These are phyloP conservation scores for Lineus longissimus DNA, from an alignment of 1,140 invertebrate species.

Conservation along the genomic window DNA sequence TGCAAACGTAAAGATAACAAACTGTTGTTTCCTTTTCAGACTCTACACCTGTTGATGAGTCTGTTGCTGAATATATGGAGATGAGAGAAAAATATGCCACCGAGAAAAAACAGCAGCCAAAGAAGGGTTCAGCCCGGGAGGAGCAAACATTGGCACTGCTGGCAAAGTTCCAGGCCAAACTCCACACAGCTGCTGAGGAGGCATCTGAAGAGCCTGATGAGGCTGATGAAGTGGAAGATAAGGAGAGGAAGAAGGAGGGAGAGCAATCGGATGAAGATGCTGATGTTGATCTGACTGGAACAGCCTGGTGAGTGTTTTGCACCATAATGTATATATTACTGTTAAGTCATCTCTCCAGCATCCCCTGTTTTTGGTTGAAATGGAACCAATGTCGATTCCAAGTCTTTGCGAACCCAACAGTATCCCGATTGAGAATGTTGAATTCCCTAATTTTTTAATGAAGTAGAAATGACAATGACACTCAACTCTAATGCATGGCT, in stretches of 20 bases:
- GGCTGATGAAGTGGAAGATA: constrained; percentile 36
- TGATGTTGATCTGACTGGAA: constrained; percentile 34
- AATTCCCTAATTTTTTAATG: no score
- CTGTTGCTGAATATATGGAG: constrained; percentile 70
- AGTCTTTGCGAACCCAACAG: no score
- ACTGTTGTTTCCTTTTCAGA: constrained; percentile 36
- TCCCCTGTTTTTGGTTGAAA: no score
- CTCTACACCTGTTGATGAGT: constrained; percentile 58
- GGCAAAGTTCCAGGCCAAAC: constrained; percentile 76
- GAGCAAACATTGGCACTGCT: constrained; percentile 69
- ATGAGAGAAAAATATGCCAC: constrained; percentile 73
- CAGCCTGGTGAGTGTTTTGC: constrained; percentile 41
- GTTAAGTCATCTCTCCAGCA: constrained; percentile 9
- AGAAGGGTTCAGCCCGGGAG: constrained; percentile 58
- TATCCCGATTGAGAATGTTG: no score
- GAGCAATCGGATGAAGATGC: constrained; percentile 40
- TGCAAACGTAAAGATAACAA: no score
- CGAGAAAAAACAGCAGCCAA: constrained; percentile 61
- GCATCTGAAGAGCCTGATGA: constrained; percentile 47
- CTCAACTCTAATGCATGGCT: no score
- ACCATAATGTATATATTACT: background rate
- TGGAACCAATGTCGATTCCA: no score
- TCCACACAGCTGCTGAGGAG: constrained; percentile 59
- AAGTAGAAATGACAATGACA: no score
- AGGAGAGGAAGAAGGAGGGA: constrained; percentile 35